Evolutionary conservation across 2,113 vertebrate genomes (phyloP), one percentile per base, ranked within the genome.

Genomic region (Oxygymnocypris stewartii): DNA sequence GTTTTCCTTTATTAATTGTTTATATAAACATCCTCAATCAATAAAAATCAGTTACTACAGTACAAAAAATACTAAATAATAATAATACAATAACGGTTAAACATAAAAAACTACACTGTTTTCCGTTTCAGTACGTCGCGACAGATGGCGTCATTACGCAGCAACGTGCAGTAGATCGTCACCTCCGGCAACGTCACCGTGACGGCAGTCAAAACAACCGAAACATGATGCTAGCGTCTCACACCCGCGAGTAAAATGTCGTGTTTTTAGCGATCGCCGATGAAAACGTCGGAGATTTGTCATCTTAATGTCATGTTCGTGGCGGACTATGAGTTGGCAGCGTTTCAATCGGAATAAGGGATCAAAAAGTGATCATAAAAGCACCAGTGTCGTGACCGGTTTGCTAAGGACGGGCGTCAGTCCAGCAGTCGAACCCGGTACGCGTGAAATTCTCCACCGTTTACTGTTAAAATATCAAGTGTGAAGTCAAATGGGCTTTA

Each of bases 161-260:
- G n/a, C 47, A 16, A 28, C 51, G 14, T 6, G 4, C 6, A 7
- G 61, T 37, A 2, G 25, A 47, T 63, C 73, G 79, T 82, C 79
- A 76, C 28, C 18, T 87, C 85, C 85, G 37, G 37, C 28, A 49
- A 63, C 85, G 65, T 79, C 85, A 40, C 14, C 18, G 51, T 82
- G 79, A 87, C 79, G 69, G 12, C 71, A 81, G 54, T 82, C 85
- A 87, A 87, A 87, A 87, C 85, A 87, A 82, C 67, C 40, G 44
- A 75, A 87, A 87, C 57, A 87, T 76, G 69, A 87, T 74, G 82
- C 82, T 74, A 84, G 49, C 82, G 67, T 10, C 35, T 84, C 67
- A 0, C 8, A 42, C 2, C 23, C 35, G 31, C 18, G 11, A 54
- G 23, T 74, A 74, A 84, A 74, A 84, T 73, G 67, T 84, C 82